phyloP scores from a whole-genome alignment of 2,113 vertebrate genomes.

The Otolemur garnettii region DNA sequence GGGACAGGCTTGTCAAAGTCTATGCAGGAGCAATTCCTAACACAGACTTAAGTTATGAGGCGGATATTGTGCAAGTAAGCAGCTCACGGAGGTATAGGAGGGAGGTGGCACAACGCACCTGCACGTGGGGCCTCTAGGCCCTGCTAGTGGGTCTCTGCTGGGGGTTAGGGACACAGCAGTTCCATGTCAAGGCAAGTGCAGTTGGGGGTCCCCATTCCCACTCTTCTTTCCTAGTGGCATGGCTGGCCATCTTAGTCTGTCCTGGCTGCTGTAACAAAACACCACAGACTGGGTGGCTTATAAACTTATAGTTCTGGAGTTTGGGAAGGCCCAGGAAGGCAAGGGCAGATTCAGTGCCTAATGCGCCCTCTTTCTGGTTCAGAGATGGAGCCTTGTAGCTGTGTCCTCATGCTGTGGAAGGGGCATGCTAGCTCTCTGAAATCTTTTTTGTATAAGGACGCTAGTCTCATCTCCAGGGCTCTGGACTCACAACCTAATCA shows the following conservation, averaged over 20 bases:
- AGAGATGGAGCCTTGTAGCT: neutral
- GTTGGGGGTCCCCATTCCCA: neutral
- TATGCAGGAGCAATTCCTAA: neutral
- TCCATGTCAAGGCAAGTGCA: fast-evolving
- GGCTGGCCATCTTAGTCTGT: neutral
- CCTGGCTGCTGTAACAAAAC: neutral
- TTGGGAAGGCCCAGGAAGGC: neutral
- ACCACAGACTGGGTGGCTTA: neutral
- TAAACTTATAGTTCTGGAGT: neutral
- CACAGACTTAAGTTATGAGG: fast-evolving
- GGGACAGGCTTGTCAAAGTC: neutral
- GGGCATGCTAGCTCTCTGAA: neutral
- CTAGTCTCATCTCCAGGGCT: neutral
- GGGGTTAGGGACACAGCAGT: neutral
- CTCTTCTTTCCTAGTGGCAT: neutral
- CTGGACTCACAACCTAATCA: neutral
- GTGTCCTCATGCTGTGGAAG: neutral
- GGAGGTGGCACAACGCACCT: neutral
- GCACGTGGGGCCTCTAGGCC: fast-evolving
- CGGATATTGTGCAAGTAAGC: neutral
- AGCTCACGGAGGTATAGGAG: neutral
- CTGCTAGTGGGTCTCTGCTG: neutral
- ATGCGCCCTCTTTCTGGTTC: neutral
- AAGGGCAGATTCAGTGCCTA: neutral
- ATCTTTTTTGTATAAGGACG: neutral